Percentiles rank a stretch among this genome's conserved stretches.
phyloP scores from a whole-genome alignment of 2,888 invertebrate species.

The Adelphocoris suturalis region DNA sequence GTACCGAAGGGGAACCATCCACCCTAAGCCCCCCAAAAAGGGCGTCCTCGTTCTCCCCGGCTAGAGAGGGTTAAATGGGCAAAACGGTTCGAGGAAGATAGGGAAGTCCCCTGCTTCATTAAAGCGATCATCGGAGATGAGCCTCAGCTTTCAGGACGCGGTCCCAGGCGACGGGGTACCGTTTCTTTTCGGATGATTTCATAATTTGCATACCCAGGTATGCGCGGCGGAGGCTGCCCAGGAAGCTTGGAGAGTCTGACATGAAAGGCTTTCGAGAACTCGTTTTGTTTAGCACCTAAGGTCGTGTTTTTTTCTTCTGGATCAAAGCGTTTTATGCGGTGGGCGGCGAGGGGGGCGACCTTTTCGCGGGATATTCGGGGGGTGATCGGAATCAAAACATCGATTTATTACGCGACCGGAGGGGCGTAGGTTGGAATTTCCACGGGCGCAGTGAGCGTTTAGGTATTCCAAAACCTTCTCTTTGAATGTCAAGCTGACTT shows the following conservation, averaged over 20 bases:
- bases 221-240: conserved; percentile 29
- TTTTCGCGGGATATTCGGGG: conserved; percentile 30
- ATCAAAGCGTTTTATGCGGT: not conserved
- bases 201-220: conserved; percentile 54
- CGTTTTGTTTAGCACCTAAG: conserved; percentile 42
- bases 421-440: conserved; percentile 28
- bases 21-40: not conserved
- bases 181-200: conserved; percentile 42
- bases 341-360: not conserved
- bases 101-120: conserved; percentile 24
- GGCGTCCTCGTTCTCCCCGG: not conserved
- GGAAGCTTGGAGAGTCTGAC: conserved; percentile 18
- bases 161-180: conserved; percentile 26
- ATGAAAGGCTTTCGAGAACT: not conserved
- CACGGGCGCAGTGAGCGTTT: not conserved
- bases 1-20: too few species aligned
- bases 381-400: conserved; percentile 31
- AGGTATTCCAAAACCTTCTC: too few species aligned
- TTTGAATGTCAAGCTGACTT: too few species aligned
- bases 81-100: not conserved
- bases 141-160: conserved; percentile 31
- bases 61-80: conserved; percentile 27
- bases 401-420: conserved; percentile 23
- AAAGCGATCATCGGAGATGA: conserved; percentile 37
- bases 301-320: conserved; percentile 31